These are phyloP conservation scores for Lasiurus cinereus DNA, from an alignment of 2,113 vertebrate species.

Conservation along the genomic window DNA sequence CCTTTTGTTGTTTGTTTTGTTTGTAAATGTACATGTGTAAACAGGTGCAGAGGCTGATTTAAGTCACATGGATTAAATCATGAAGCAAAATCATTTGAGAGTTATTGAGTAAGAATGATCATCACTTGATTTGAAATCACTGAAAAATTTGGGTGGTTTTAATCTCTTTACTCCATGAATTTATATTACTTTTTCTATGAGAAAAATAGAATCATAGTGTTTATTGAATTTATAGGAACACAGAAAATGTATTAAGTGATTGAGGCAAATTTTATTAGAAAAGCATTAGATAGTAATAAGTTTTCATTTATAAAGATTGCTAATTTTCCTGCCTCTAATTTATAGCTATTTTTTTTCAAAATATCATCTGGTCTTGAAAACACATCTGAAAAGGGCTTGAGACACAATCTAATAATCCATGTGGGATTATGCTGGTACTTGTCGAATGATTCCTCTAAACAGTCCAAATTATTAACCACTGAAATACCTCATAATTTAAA, in stretches of 20 bases:
- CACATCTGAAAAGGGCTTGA: conserved; percentile 29
- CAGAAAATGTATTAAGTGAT: not conserved
- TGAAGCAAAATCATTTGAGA: conserved; percentile 7
- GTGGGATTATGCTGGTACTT: not conserved
- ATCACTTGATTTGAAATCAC: conserved; percentile 24
- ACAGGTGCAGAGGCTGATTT: not conserved
- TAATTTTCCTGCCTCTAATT: not conserved
- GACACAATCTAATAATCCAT: not conserved
- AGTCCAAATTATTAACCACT: not conserved
- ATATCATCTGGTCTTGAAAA: not conserved
- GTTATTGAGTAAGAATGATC: not conserved
- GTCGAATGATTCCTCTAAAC: not conserved
- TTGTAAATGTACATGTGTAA: not conserved
- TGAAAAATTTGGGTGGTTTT: not conserved
- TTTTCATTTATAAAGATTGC: not conserved
- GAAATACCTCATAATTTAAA: not conserved
- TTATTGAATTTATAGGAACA: not conserved
- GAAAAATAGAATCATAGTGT: not conserved
- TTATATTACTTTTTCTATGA: conserved; percentile 48
- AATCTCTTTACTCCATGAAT: conserved; percentile 19
- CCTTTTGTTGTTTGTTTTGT: not conserved
- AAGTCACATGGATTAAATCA: not conserved
- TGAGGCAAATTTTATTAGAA: conserved; percentile 32
- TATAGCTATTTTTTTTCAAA: not conserved
- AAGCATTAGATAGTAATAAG: not conserved